A percentile compares a stretch with the other conserved stretches of the same genome.
phyloP scores from a whole-genome alignment of 2,797 vertebrate species.

The Hypotaenidia philippensis region DNA sequence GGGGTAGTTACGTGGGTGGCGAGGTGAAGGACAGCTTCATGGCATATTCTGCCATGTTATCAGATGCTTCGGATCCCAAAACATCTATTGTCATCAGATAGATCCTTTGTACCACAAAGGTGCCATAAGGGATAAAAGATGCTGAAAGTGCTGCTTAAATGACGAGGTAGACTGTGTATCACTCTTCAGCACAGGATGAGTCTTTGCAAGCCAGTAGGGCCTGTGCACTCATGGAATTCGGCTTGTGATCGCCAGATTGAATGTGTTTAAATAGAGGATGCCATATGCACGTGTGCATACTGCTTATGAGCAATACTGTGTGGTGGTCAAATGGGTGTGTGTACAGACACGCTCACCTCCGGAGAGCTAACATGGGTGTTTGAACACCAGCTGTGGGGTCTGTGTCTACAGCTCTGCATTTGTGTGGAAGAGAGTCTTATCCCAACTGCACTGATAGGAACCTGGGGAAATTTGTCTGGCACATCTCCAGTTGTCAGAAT shows the following conservation, averaged over 20 bases:
- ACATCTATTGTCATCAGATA: background rate
- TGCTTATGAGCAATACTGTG: background rate
- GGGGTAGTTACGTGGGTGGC: background rate
- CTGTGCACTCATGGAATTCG: background rate
- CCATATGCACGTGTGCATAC: background rate
- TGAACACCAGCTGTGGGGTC: slow-evolving; percentile 1
- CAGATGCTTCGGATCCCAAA: background rate
- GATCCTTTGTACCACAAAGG: background rate
- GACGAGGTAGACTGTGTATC: background rate
- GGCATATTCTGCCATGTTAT: background rate
- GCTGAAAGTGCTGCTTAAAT: background rate
- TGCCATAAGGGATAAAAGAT: background rate
- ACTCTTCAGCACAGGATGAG: background rate
- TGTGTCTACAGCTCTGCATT: background rate
- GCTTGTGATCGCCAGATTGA: background rate
- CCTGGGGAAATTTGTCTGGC: background rate
- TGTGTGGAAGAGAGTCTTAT: background rate
- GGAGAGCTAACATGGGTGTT: background rate
- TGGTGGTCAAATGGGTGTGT: background rate
- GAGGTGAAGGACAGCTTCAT: background rate
- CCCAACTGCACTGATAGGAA: background rate
- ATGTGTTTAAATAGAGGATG: background rate
- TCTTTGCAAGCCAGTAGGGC: background rate
- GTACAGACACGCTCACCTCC: background rate
- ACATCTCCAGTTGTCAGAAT: background rate